Conservation (phyloP, 2,888 invertebrate species). For the Tenthredo mesomela region DNA sequence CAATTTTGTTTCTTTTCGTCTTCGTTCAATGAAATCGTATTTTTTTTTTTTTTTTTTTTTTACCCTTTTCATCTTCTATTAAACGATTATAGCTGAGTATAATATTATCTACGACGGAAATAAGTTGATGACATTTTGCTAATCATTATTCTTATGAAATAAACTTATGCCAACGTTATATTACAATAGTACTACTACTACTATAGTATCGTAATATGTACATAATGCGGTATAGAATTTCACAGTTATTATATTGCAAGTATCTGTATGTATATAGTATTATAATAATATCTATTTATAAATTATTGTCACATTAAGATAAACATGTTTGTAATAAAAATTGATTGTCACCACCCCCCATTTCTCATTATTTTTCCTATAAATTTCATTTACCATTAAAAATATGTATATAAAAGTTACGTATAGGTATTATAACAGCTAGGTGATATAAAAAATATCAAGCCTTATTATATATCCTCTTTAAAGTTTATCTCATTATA, state of each 20-base stretch:
- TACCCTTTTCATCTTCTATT: neutral
- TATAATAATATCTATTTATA: slow-evolving; percentile 17
- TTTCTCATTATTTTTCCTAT: neutral
- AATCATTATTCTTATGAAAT: neutral
- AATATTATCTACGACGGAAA: neutral
- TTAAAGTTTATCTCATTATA: neutral
- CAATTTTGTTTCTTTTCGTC: too few relatives aligned
- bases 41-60: neutral
- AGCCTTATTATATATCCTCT: neutral
- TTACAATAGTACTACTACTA: neutral
- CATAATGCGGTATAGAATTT: neutral
- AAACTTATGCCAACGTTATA: neutral
- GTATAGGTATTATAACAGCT: neutral
- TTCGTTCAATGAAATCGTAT: neutral
- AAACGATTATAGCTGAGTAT: neutral
- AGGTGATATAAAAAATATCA: neutral
- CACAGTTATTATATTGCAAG: neutral
- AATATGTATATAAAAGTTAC: neutral
- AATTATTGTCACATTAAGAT: neutral
- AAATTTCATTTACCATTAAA: neutral
- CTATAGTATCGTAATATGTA: neutral
- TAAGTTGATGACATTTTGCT: neutral
- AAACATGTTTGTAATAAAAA: slow-evolving; percentile 8
- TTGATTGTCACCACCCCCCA: slow-evolving; percentile 6
- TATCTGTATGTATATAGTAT: neutral